Base-by-base conservation (phyloP, 92 coral and sea anemone genomes). In the Galaxea fascicularis region DNA sequence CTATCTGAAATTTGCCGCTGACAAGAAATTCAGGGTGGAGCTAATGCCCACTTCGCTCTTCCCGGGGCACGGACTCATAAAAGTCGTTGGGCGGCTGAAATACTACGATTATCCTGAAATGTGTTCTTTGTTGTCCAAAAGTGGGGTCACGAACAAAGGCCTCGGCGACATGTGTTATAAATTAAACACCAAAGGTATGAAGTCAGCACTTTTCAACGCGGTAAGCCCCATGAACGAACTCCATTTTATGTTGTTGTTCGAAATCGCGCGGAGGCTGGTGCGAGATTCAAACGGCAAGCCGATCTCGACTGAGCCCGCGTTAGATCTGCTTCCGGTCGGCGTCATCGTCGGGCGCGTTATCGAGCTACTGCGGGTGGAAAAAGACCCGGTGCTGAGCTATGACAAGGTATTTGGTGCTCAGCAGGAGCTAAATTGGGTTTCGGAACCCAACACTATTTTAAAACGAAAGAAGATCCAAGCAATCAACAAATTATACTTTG, bases 211-310 rank as follows among this genome's bases (percentile, higher is more conserved):
- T 73, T 89, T 89, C 56, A 94, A 94, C 73, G 90, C 95, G n/a
- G 91, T 94, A 41, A 94, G 98, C 67, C 98, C 98, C 15, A 92
- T 94, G 89, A 94, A 94, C 66, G 98, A 94, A 91, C 86, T 94
- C 5, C 98, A 94, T 73, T 94, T 94, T 73, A 92, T 94, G 95
- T 39, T 89, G 46, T 87, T 94, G 28, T 94, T 89, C 62, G 98
- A 94, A 56, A 72, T 94, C 47, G 95, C 98, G 44, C 85, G 92
- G 84, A 86, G 98, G 75, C 91, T 94, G 91, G 98, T 94, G 25
- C 95, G 98, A 62, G 98, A 92, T 35, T 78, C 91, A 9, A 85
- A 87, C 77, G 95, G 94, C 17, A 64, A 83, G 39, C 89, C 98
- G 21, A 27, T 94, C 72, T 67, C 93, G 64, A 85, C 94, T 4